A percentile compares a stretch with the other conserved stretches of the same genome.
Conservation (phyloP, 2,113 vertebrate genomes). For the Rattus rattus region DNA sequence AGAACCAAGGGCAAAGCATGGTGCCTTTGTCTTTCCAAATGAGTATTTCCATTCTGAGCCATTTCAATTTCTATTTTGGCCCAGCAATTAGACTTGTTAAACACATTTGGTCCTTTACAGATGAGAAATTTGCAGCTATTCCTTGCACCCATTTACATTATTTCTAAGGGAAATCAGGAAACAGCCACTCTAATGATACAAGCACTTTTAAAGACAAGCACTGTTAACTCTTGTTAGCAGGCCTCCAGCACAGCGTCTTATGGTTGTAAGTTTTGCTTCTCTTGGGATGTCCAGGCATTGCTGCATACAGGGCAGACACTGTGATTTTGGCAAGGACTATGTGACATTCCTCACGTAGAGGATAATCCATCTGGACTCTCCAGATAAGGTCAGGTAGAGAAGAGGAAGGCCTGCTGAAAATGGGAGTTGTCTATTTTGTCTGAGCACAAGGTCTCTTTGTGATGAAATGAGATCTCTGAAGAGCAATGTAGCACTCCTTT, state of each 20-base stretch:
- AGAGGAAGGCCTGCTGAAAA: too few species aligned
- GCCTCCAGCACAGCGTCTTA: neutral
- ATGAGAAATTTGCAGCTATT: neutral
- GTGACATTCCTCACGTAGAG: too few species aligned
- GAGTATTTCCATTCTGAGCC: neutral
- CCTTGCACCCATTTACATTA: neutral
- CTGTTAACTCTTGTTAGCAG: neutral
- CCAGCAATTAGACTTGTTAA: neutral
- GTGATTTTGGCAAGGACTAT: too few species aligned
- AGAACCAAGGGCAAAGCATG: neutral
- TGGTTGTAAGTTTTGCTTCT: too few species aligned
- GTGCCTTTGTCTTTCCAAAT: neutral
- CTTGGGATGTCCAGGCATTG: too few species aligned
- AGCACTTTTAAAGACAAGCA: neutral
- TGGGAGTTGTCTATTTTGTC: too few species aligned
- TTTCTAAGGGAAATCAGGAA: slow-evolving; percentile 40
- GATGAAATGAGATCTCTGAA: neutral
- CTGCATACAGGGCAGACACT: too few species aligned
- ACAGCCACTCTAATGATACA: neutral
- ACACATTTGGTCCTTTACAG: neutral
- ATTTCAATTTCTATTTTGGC: neutral
- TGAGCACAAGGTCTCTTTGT: neutral
- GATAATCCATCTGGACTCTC: too few species aligned
- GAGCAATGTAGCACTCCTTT: neutral
- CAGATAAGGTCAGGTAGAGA: too few species aligned